Percentiles rank a stretch among this genome's conserved stretches.
phyloP scores from a whole-genome alignment of 2,797 vertebrate genomes.

The Erpetoichthys calabaricus region DNA sequence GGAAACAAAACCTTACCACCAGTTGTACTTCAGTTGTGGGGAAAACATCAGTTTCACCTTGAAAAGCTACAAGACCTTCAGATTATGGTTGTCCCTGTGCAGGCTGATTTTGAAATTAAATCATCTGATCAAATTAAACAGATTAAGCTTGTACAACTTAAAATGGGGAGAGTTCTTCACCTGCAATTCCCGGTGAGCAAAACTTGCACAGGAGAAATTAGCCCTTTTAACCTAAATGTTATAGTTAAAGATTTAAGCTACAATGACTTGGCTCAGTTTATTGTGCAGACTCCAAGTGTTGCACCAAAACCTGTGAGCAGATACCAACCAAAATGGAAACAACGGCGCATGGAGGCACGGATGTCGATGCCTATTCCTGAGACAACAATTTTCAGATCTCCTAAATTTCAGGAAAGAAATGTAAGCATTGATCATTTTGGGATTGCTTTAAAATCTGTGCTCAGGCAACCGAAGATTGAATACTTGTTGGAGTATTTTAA shows the following conservation, averaged over 20 bases:
- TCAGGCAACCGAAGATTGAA: conserved; percentile 75
- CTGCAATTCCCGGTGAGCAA: conserved; percentile 66
- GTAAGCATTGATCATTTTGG: conserved; percentile 66
- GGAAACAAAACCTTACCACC: conserved; percentile 65
- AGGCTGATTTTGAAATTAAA: conserved; percentile 64
- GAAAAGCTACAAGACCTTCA: conserved; percentile 59
- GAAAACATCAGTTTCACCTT: conserved; percentile 65
- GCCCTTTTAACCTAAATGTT: conserved; percentile 61
- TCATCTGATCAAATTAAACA: conserved; percentile 51
- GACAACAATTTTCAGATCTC: conserved; percentile 43
- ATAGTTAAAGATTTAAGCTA: conserved; percentile 45
- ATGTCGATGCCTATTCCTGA: conserved; percentile 45
- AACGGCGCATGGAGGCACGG: conserved; percentile 42
- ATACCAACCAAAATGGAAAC: conserved; percentile 26
- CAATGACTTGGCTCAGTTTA: conserved; percentile 49
- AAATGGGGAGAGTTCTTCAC: conserved; percentile 58
- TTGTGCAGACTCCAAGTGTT: conserved; percentile 60
- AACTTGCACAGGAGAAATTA: conserved; percentile 43
- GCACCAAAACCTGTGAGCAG: conserved; percentile 53
- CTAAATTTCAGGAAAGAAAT: conserved; percentile 59
- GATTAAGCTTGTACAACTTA: conserved; percentile 61
- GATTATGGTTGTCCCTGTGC: conserved; percentile 47
- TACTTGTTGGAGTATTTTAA: conserved; percentile 95
- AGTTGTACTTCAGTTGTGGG: conserved; percentile 85
- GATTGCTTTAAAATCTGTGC: conserved; percentile 75